Base-by-base conservation (phyloP, 2,113 vertebrate genomes). In the Xenotilapia leptura region DNA sequence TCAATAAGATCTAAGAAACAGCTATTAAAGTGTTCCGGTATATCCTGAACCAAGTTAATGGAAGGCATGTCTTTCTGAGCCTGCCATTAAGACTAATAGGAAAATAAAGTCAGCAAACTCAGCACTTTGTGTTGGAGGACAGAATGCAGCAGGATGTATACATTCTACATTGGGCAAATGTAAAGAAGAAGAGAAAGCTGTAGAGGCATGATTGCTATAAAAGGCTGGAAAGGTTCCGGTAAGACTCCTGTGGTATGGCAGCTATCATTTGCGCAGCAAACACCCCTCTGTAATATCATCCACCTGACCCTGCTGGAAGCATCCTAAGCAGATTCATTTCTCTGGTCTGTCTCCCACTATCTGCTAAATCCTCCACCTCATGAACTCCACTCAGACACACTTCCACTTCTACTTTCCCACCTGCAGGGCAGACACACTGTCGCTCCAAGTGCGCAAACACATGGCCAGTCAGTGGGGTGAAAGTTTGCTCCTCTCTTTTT, bases 41-140 rank as follows among this genome's bases (percentile, higher is more conserved):
- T 42, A 45, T 28, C 68, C 65, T 86, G 40, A 80, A 88, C 53
- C 56, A 75, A 79, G 56, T 23, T 75, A 87, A 89, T 79, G 88
- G 90, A 70, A n/a, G 55, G 10, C 6, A 11, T 60, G 28, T 79
- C 87, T 79, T 82, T 86, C 47, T 53, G 65, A 82, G 4, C n/a
- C 8, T 75, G 68, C 80, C 88, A 91, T 92, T 94, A 94, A 13
- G 79, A 79, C 51, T 91, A 91, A 94, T 89, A 84, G 85, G 38
- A 77, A 83, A 92, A 84, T 68, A 86, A 58, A 82, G 79, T 47
- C 42, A 88, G 86, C 90, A 82, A 56, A 31, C 62, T 88, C 91
- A 92, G 90, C 92, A 77, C 56, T 68, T 62, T 38, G 28, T 23
- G 7, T 19, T 51, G 40, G 73, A 70, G 38, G 40, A 68, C 73